Evolutionary conservation across 2,797 vertebrate genomes (phyloP).

Genomic region (Psittacula derbiana): DNA sequence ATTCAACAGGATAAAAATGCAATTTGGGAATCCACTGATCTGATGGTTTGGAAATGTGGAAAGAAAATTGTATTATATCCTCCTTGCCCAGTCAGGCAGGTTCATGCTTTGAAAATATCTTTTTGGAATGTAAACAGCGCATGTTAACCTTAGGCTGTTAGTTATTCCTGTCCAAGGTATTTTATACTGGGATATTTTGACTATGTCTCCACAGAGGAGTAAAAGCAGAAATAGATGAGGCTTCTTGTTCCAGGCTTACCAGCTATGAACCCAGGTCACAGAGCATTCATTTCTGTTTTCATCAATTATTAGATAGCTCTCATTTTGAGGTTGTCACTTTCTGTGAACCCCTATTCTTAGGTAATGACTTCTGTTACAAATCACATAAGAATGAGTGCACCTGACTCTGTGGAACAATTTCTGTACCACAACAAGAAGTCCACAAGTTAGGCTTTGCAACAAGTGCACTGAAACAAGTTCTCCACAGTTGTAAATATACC

Average conservation of each 20-base stretch:
- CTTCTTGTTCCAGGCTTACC: background rate
- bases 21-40: background rate
- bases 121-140: background rate
- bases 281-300: background rate
- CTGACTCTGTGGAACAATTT: background rate
- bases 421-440: background rate
- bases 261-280: background rate
- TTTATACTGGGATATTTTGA: background rate
- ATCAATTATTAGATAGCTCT: background rate
- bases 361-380: background rate
- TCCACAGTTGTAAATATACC: background rate
- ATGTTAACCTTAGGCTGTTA: background rate
- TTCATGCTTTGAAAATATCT: background rate
- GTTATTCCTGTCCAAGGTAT: background rate
- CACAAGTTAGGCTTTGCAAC: background rate
- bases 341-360: background rate
- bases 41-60: background rate
- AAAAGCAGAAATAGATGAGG: background rate
- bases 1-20: background rate
- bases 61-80: background rate
- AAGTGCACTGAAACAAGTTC: background rate
- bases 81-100: background rate
- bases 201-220: background rate
- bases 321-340: background rate
- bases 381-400: background rate